Percentiles rank a stretch among this genome's conserved stretches.
These are phyloP conservation scores for Laticauda laticaudata DNA, from an alignment of 2,113 vertebrate species.

Conservation along the genomic window DNA sequence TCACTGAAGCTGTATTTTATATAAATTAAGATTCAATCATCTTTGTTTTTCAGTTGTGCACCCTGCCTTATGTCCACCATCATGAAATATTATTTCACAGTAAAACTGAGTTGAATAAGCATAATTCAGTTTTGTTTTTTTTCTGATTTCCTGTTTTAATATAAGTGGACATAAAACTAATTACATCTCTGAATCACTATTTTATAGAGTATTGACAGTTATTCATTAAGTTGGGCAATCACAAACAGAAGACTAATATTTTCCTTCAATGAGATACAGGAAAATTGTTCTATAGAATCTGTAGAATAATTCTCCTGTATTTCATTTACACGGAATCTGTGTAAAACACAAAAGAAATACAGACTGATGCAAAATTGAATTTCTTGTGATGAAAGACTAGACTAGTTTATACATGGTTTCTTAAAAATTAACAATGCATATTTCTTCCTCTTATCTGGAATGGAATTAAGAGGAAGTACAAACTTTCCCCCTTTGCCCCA, in stretches of 20 bases:
- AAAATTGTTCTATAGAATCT: neutral
- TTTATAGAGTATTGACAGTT: constrained; percentile 25
- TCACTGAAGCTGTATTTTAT: constrained; percentile 39
- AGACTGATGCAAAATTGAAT: constrained; percentile 4
- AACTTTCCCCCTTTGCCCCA: neutral
- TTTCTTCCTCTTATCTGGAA: neutral
- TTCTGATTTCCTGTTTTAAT: constrained; percentile 55
- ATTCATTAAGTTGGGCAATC: constrained; percentile 47
- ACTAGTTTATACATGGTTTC: neutral
- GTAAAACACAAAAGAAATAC: neutral
- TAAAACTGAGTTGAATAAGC: constrained; percentile 37
- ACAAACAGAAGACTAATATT: constrained; percentile 20
- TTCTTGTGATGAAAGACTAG: neutral
- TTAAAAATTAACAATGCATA: neutral
- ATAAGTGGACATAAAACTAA: constrained; percentile 58
- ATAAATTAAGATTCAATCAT: constrained; percentile 52
- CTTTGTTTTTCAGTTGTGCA: constrained; percentile 36
- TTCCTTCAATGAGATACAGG: constrained; percentile 2
- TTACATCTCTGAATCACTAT: constrained; percentile 50
- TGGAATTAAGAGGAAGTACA: neutral
- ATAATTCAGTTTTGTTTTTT: constrained; percentile 56
- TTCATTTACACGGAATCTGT: neutral
- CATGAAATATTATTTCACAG: constrained; percentile 57
- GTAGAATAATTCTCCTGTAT: neutral
- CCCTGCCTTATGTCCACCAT: constrained; percentile 36